Evolutionary conservation across 2,113 vertebrate species (phyloP), one percentile per base, ranked within the genome.

Genomic region (Macaca nemestrina): DNA sequence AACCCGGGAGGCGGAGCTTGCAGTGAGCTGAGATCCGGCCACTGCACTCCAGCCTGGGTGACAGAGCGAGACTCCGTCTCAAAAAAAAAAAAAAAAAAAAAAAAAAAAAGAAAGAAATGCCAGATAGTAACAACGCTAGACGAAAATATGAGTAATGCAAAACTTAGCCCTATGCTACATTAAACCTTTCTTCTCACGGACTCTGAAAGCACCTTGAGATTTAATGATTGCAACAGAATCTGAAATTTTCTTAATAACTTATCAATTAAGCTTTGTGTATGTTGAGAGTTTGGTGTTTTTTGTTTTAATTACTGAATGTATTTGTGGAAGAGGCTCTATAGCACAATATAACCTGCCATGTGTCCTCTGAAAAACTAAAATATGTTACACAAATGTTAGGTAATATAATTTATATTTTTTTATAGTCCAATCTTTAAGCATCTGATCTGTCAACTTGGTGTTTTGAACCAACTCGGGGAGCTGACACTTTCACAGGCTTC

Each of bases 191-290:
- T 72, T 75, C 38, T 92, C 52, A 94, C 84, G 20, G 84, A 96
- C 82, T 93, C 81, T 94, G 61, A 83, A 90, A 83, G 61, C 52
- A 95, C n/a, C 13, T 82, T 94, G 96, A 96, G 35, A 75, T 92
- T 86, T 92, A 91, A 83, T 84, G 43, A 94, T 57, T 90, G 91
- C 14, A 73, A 67, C 55, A 94, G 48, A 75, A 75, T 52, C 70
- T 94, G 40, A 38, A 96, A 93, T 40, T 95, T 80, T 57, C 68
- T 84, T 93, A 92, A 93, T 55, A 82, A 94, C 27, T 45, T 95
- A 14, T 27, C 94, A 43, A 72, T 84, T 91, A 94, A 93, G 23
- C 6, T 84, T 81, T 95, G 35, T 85, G 1, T 88, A 85, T 90
- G 8, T 61, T 93, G 32, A 95, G 35, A 70, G 48, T 79, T 22